Base-by-base conservation (phyloP, 2,113 vertebrate species). In the rat (Rattus norvegicus) region DNA sequence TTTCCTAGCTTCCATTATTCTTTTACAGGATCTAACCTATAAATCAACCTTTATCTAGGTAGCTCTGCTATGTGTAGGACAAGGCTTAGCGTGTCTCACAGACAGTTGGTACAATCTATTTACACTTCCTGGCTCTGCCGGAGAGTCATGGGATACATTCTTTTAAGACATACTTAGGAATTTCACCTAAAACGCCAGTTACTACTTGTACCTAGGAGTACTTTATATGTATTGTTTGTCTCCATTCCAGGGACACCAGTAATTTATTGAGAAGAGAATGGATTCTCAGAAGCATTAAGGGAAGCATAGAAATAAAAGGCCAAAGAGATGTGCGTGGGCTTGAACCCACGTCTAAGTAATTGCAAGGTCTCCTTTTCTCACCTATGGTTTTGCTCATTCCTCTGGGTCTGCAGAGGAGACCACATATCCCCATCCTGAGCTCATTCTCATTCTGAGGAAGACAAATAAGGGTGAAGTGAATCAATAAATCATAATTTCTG, bases 401-500 rank as follows among this genome's bases (percentile, higher is more conserved):
- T 80, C 69, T 39, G 49, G 90, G 79, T 88, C 26, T 54, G 83
- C 7, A 11, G 49, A 79, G 28, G n/a, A 69, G 52, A 93, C 11
- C 17, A 36, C 12, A 67, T 91, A 43, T 63, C 28, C 70, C 81
- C 0, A 69, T 24, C 49, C 63, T 49, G n/a, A 88, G 47, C 69
- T 97, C 95, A 93, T 96, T 90, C 54, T 96, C 77, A 96, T 95
- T 95, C 65, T 90, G 84, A 92, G 59, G 39, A 52, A 96, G 79
- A 95, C 63, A 96, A 93, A 81, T 52, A 75, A 85, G 80, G 70
- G 36, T 92, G 80, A 96, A 93, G 28, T 8, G 52, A 96, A 95
- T 96, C 88, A 97, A 94, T 95, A 96, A 97, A 95, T 96, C 95
- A 94, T 94, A 95, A 97, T 96, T 97, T 96, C 75, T 93, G 65